These are phyloP conservation scores for Chaetodon trifascialis DNA, from an alignment of 2,113 vertebrate genomes.

Conservation along the genomic window DNA sequence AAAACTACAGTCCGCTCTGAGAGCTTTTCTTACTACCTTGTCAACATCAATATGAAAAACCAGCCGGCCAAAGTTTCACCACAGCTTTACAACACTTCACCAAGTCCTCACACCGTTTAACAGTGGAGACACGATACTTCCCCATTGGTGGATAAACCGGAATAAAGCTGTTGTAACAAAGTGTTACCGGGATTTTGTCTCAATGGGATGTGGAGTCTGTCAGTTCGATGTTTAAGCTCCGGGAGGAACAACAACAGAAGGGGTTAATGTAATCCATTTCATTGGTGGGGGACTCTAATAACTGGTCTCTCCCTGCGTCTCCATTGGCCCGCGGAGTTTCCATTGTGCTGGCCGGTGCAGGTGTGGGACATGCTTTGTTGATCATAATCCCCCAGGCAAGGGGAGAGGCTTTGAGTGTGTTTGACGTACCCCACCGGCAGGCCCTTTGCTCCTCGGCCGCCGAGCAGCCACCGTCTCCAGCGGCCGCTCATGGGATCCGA, in stretches of 20 bases:
- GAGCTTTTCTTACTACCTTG: neutral
- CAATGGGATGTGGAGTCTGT: slow-evolving; percentile 69
- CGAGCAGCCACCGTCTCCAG: slow-evolving; percentile 85
- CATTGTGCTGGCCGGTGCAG: slow-evolving; percentile 87
- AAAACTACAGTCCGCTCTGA: too few species aligned
- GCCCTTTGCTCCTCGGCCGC: slow-evolving; percentile 86
- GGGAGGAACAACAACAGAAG: slow-evolving; percentile 68
- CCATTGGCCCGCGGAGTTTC: slow-evolving; percentile 82
- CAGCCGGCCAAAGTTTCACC: neutral
- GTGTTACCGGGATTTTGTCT: slow-evolving; percentile 59
- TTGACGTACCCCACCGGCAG: slow-evolving; percentile 97
- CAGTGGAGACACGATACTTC: slow-evolving; percentile 34
- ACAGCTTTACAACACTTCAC: neutral
- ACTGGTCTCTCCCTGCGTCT: slow-evolving; percentile 78
- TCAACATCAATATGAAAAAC: neutral
- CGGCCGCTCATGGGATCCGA: slow-evolving; percentile 96
- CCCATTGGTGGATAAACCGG: slow-evolving; percentile 28
- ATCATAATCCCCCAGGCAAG: slow-evolving; percentile 90
- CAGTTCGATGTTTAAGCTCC: slow-evolving; percentile 68
- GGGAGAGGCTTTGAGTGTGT: slow-evolving; percentile 93
- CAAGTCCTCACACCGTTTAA: slow-evolving; percentile 11
- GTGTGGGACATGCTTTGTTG: slow-evolving; percentile 95
- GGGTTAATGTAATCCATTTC: slow-evolving; percentile 84
- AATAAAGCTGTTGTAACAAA: slow-evolving; percentile 44
- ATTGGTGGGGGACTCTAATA: slow-evolving; percentile 77